Evolutionary conservation across 2,113 vertebrate species (phyloP), one percentile per base, ranked within the genome.

Genomic region (Eretmodus cyanostictus): DNA sequence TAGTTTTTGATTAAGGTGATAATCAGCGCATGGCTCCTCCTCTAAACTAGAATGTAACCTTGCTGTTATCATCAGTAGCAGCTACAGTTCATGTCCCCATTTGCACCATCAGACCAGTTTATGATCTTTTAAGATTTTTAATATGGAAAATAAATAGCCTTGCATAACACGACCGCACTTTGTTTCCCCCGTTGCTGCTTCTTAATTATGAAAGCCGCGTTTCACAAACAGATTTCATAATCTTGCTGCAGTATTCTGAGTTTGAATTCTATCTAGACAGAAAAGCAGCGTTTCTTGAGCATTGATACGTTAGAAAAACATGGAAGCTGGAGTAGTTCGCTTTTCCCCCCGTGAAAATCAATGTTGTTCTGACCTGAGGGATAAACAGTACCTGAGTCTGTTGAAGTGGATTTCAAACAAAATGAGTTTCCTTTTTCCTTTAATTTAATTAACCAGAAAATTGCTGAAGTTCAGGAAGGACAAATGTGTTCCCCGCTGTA

Each of bases 341-440:
- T 8, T 38, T 51, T 54, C 34, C 57, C 31, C 16, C 42, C 13
- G 10, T 76, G n/a, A 89, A 90, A 89, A 89, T 86, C 88, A 81
- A 84, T 84, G 29, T 73, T 78, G 61, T 81, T 93, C 40, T 91
- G 53, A 91, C 92, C 92, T 63, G 87, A 81, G 91, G 92, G 89
- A 85, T 90, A 91, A 95, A 94, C 93, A 89, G 10, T 42, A 81
- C 51, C 87, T 84, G 38, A 51, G 40, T 85, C 24, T 51, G 55
- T 34, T 13, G 8, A 86, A 82, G 34, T n/a, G 57, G 31, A 57
- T 86, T 42, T 73, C 54, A 82, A 88, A 87, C 12, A 86, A 86
- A 71, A 59, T 1, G 9, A 51, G 3, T 12, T 66, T 73, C 42
- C 51, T 8, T 53, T 73, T 83, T 54, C 11, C 73, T 90, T 90